Conservation (phyloP, 2,113 vertebrate species). For the Sebastes fasciatus region DNA sequence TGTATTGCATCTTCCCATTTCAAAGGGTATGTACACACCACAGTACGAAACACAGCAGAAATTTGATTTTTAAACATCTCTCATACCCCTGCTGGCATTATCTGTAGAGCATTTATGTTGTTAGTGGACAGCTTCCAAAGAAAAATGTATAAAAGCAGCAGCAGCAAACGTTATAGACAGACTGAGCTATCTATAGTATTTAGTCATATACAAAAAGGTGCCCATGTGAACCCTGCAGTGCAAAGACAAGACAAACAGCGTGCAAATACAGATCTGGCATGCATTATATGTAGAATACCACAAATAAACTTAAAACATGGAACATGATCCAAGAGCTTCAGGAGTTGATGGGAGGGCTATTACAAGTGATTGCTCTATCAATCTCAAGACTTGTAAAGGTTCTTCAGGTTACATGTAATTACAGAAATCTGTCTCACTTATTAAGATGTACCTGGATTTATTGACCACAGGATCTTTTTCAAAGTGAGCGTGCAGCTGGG, state of each 20-base stretch:
- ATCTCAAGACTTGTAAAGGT: not conserved
- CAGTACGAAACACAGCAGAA: not conserved
- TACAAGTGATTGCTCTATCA: conserved; percentile 1
- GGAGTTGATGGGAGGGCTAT: not conserved
- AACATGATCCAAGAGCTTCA: not conserved
- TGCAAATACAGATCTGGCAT: not conserved
- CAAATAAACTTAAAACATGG: not conserved
- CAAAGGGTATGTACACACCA: not conserved
- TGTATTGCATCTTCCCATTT: conserved; percentile 4
- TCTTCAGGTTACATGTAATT: conserved; percentile 4
- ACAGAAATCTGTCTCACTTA: conserved; percentile 1
- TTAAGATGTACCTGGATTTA: conserved; percentile 2
- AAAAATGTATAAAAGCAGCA: not conserved
- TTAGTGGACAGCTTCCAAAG: not conserved
- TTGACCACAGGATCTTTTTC: not conserved
- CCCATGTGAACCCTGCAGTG: not conserved
- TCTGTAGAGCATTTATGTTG: conserved; percentile 4
- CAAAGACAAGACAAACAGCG: not conserved
- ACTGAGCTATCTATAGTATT: not conserved
- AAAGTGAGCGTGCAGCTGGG: conserved; percentile 20
- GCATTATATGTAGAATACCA: not conserved
- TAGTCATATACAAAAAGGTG: not conserved
- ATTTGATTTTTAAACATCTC: not conserved
- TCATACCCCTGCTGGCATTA: not conserved
- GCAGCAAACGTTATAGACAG: not conserved